Evolutionary conservation across 2,797 vertebrate genomes (phyloP).

Genomic region (Todus mexicanus): DNA sequence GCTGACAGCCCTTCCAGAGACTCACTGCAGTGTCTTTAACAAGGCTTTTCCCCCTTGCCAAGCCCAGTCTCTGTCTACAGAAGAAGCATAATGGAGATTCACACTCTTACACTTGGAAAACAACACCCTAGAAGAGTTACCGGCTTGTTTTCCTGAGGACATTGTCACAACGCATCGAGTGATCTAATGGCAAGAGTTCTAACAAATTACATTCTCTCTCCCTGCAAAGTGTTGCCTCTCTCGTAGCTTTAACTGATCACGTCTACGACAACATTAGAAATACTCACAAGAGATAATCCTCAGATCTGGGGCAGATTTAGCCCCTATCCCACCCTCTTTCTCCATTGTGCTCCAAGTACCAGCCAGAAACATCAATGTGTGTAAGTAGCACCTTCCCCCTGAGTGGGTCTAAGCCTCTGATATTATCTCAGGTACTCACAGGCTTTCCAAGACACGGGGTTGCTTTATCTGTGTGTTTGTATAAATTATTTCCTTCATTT

Average conservation of each 20-base stretch:
- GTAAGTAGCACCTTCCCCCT: not conserved
- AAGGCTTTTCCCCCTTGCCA: not conserved
- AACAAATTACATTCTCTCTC: not conserved
- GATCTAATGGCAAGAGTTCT: not conserved
- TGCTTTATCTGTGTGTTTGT: not conserved
- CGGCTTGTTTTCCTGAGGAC: not conserved
- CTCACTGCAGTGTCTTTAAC: not conserved
- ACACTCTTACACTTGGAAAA: not conserved
- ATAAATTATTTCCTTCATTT: slow-evolving; percentile 24
- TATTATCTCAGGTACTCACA: not conserved
- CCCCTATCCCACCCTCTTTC: not conserved
- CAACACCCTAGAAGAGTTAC: not conserved
- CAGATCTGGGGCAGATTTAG: not conserved
- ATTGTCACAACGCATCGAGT: not conserved
- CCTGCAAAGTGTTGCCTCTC: not conserved
- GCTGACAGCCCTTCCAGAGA: not conserved
- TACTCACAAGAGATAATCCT: not conserved
- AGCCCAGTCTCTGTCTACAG: not conserved
- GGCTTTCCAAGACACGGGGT: not conserved
- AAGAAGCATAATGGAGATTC: not conserved
- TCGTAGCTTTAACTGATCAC: not conserved
- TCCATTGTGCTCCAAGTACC: not conserved
- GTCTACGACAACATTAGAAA: not conserved
- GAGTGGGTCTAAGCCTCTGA: not conserved
- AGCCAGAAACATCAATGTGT: not conserved